Evolutionary conservation across 2,888 invertebrate genomes (phyloP), one percentile per base, ranked within the genome.

Genomic region (Melanostoma scalare): DNA sequence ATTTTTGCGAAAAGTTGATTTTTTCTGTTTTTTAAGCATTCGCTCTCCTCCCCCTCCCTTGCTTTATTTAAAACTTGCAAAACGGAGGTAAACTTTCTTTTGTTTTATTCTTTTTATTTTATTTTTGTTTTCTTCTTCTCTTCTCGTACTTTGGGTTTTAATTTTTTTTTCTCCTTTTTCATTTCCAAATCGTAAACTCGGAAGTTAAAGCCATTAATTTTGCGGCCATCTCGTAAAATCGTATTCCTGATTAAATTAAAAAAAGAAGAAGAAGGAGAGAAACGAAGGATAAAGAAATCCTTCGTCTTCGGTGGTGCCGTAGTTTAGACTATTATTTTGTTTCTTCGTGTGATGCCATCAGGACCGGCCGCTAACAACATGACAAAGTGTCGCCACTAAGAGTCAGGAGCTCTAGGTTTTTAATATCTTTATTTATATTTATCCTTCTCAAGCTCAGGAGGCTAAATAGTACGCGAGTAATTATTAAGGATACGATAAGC

Each of bases 161-260:
- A 1, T 20, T 20, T 20, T 20, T 20, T 20, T 20, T 1, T 20
- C 20, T n/a, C n/a, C n/a, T 58, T 73, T 38, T 48, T 55, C 72
- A 68, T 78, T 84, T 78, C 58, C 74, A 84, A 84, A 69, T 79
- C 78, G 69, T 84, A 84, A 84, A 79, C 84, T 74, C 78, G 35
- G 50, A 84, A 84, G 74, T 79, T 74, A 60, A 67, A 60, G 79
- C 84, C 84, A 84, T 84, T 84, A 74, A 78, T 84, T 84, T 69
- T 68, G 74, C 60, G 69, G 74, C 71, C 74, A 69, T 79, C 78
- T 84, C 84, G 63, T 84, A 84, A 84, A 84, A 78, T 84, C 84
- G 69, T 79, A 84, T 69, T 84, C 67, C 74, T 78, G 78, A 79
- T 79, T 84, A 74, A 84, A 79, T 84, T 79, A 74, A 79, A 65